Evolutionary conservation across 2,888 invertebrate genomes (phyloP).

Genomic region (Lycaena phlaeas): DNA sequence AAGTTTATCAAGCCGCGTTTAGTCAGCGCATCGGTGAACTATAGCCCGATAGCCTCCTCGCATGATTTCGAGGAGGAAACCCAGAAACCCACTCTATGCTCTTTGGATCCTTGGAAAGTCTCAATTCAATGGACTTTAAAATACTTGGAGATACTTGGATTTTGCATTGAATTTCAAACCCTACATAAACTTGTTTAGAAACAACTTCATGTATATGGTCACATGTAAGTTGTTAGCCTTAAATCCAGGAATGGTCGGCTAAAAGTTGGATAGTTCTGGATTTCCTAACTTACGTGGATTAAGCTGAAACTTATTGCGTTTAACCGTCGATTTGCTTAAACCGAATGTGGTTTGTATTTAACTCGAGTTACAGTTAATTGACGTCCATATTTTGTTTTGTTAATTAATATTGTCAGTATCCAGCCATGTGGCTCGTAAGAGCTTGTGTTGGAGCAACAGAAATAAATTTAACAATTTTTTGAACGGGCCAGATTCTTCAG

Average conservation of each 20-base stretch:
- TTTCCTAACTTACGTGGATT: constrained; percentile 16
- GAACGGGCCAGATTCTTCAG: too few relatives aligned
- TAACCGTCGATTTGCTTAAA: constrained; percentile 13
- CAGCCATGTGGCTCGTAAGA: not conserved
- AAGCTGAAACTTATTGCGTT: constrained; percentile 13
- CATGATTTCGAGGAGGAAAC: too few relatives aligned
- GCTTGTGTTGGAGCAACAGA: too few relatives aligned
- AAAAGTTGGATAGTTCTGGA: constrained; percentile 16
- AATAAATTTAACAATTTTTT: too few relatives aligned
- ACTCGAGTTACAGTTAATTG: not conserved
- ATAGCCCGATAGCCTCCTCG: too few relatives aligned
- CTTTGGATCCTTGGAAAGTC: too few relatives aligned
- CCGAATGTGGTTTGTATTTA: not conserved
- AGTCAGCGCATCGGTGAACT: too few relatives aligned
- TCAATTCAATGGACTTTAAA: too few relatives aligned
- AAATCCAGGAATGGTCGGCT: constrained; percentile 13
- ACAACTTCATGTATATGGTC: constrained; percentile 13
- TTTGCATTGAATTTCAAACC: not conserved
- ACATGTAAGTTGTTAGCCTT: constrained; percentile 13
- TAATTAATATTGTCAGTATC: not conserved
- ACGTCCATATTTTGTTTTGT: not conserved
- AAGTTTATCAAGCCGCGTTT: too few relatives aligned
- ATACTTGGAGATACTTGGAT: too few relatives aligned
- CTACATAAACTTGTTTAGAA: not conserved
- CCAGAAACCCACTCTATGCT: too few relatives aligned